Evolutionary conservation across 2,797 vertebrate species (phyloP).

Genomic region (Brotula barbata): DNA sequence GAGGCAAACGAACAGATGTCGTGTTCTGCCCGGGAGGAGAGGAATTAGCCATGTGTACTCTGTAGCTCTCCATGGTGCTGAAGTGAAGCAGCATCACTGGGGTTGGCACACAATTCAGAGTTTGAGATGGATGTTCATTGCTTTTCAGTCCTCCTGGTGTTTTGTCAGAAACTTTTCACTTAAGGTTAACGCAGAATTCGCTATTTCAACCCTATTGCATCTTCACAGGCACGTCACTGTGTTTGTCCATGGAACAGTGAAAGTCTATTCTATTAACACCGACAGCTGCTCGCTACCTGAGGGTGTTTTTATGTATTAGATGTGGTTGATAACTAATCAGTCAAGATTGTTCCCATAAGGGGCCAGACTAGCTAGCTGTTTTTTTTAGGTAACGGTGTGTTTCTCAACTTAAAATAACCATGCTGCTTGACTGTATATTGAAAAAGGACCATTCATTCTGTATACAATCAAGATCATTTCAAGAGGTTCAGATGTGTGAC

Average conservation of each 20-base stretch:
- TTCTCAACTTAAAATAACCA: too few species aligned
- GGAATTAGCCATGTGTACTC: constrained; percentile 23
- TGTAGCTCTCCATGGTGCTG: constrained; percentile 68
- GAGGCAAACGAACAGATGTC: constrained; percentile 45
- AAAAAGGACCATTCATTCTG: too few species aligned
- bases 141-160: not conserved
- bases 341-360: not conserved
- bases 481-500: too few species aligned
- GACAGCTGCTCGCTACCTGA: not conserved
- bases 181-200: not conserved
- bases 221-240: not conserved
- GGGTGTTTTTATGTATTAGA: constrained; percentile 12
- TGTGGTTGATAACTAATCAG: constrained; percentile 1
- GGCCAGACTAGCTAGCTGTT: too few species aligned
- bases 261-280: constrained; percentile 8
- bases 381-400: too few species aligned
- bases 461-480: too few species aligned
- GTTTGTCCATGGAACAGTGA: not conserved
- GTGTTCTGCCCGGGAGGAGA: constrained; percentile 28
- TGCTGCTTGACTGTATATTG: too few species aligned
- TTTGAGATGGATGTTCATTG: not conserved
- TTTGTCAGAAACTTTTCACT: not conserved
- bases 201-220: constrained; percentile 1
- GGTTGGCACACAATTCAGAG: constrained; percentile 5
- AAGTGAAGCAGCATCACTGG: constrained; percentile 35